Evolutionary conservation across 2,888 invertebrate species (phyloP).

Genomic region (Neoitamus cyanurus): DNA sequence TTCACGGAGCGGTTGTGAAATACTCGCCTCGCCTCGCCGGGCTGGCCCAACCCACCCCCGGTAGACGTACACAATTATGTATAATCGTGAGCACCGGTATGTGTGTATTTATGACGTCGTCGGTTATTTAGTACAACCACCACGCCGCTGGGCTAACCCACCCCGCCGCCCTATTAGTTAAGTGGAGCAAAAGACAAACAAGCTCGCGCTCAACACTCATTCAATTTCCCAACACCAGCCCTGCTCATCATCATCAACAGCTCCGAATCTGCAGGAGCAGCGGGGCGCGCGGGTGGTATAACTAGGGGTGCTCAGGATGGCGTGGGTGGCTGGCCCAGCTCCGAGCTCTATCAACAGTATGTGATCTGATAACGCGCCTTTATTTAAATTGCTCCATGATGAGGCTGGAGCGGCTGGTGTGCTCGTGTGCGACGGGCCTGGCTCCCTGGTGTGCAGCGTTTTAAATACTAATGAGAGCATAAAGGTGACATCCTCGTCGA

Average conservation of each 20-base stretch:
- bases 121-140: slow-evolving; percentile 42
- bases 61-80: slow-evolving; percentile 41
- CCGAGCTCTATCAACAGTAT: slow-evolving; percentile 35
- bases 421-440: not conserved
- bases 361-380: slow-evolving; percentile 47
- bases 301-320: not conserved
- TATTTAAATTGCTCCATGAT: slow-evolving; percentile 34
- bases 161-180: slow-evolving; percentile 41
- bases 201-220: slow-evolving; percentile 31
- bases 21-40: not conserved
- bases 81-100: slow-evolving; percentile 33
- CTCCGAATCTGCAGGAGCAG: not conserved
- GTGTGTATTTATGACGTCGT: slow-evolving; percentile 40
- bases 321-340: not conserved
- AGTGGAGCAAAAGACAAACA: slow-evolving; percentile 45
- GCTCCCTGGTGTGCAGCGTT: slow-evolving; percentile 44
- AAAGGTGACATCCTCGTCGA: slow-evolving; percentile 40
- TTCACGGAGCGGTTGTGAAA: slow-evolving; percentile 25
- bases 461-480: slow-evolving; percentile 52
- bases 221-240: slow-evolving; percentile 49
- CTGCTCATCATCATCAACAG: slow-evolving; percentile 52
- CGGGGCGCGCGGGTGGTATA: not conserved
- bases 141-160: not conserved
- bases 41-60: not conserved
- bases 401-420: not conserved